A percentile compares a stretch with the other conserved stretches of the same genome.
These are phyloP conservation scores for Melipona quadrifasciata DNA, from an alignment of 1,140 invertebrate species.

Conservation along the genomic window DNA sequence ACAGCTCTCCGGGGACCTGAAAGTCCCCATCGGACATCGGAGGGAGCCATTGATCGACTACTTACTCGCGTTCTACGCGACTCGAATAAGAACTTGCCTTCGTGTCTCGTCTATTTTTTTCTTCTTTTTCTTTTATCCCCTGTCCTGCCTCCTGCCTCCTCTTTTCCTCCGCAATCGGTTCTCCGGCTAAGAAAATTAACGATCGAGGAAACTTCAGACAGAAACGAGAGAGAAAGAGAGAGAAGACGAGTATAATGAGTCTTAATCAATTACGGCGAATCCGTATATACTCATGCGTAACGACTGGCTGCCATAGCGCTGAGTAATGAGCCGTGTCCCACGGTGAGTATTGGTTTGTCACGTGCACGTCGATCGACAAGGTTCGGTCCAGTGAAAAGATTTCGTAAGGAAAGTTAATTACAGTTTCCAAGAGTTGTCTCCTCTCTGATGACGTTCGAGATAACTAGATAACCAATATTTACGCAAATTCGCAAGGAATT, in stretches of 20 bases:
- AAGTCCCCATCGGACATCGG: slow-evolving; percentile 33
- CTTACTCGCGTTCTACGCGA: slow-evolving; percentile 52
- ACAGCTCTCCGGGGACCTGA: slow-evolving; percentile 63
- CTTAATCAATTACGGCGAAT: slow-evolving; percentile 55
- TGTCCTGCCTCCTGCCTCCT: too few relatives aligned
- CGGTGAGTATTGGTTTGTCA: slow-evolving; percentile 50
- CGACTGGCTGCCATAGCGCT: slow-evolving; percentile 10
- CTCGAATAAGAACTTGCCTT: slow-evolving; percentile 49
- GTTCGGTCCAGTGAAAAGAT: background rate
- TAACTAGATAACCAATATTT: background rate
- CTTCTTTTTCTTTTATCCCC: background rate
- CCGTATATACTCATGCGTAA: slow-evolving; percentile 32
- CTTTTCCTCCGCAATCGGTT: background rate
- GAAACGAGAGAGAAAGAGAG: background rate
- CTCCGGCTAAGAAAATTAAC: slow-evolving; percentile 40
- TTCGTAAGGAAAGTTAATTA: background rate
- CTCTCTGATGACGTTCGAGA: too few relatives aligned
- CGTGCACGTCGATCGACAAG: background rate
- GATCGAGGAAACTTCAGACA: background rate
- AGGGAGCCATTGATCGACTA: slow-evolving; percentile 38
- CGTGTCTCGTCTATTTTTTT: background rate
- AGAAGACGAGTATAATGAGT: slow-evolving; percentile 48
- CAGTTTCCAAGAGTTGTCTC: too few relatives aligned
- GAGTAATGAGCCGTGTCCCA: slow-evolving; percentile 59
- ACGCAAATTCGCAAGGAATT: background rate